Percentiles rank a stretch among this genome's conserved stretches.
Conservation (phyloP, 64 coral and sea anemone species). For the Porites lutea region DNA sequence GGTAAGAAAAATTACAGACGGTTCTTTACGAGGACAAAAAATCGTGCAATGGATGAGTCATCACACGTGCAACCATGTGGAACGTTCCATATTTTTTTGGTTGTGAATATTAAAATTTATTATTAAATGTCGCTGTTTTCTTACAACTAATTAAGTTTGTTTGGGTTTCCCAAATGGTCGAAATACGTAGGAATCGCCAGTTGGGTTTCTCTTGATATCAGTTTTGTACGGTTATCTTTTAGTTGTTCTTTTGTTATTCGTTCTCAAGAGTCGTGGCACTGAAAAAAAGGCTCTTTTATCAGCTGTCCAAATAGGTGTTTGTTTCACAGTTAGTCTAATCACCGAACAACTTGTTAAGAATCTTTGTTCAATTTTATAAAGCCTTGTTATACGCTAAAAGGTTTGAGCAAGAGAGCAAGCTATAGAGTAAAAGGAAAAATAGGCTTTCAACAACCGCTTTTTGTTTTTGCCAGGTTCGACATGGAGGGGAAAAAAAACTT, state of each 20-base stretch:
- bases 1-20: conserved; percentile 50
- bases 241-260: background rate
- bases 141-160: background rate
- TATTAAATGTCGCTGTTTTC: conserved; percentile 19
- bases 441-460: too few species aligned
- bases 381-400: background rate
- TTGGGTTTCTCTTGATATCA: background rate
- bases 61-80: conserved; percentile 22
- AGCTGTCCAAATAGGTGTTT: conserved; percentile 3
- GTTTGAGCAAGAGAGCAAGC: background rate
- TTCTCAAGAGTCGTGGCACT: background rate
- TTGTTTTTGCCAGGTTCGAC: too few species aligned
- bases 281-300: background rate
- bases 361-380: background rate
- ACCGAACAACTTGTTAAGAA: background rate
- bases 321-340: background rate
- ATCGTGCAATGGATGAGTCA: background rate
- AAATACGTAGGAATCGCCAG: background rate
- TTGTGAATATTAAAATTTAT: conserved; percentile 27
- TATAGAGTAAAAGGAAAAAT: background rate
- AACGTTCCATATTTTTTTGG: background rate
- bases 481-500: too few species aligned
- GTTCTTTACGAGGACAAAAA: background rate
- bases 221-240: background rate
- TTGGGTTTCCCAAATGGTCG: background rate